A percentile compares a stretch with the other conserved stretches of the same genome.
phyloP scores from a whole-genome alignment of 2,113 vertebrate genomes.

The Verasper variegatus region DNA sequence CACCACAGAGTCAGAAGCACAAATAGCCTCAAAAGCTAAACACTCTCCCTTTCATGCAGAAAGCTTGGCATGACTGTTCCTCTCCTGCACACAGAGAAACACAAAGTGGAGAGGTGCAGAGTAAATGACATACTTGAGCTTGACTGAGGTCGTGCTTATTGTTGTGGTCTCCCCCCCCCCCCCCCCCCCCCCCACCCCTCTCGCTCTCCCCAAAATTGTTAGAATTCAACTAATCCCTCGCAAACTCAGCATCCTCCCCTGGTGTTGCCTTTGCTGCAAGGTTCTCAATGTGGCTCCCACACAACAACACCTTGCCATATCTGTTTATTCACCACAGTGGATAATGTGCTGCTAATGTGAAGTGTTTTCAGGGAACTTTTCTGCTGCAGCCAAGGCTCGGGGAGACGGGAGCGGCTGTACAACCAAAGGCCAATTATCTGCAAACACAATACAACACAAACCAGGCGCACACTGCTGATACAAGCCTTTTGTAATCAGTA shows the following conservation, averaged over 20 bases:
- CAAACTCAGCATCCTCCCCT: constrained; percentile 48
- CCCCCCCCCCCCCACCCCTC: background rate
- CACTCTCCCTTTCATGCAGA: constrained; percentile 75
- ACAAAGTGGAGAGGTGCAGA: constrained; percentile 69
- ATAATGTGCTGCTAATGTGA: constrained; percentile 33
- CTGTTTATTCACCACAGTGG: constrained; percentile 35
- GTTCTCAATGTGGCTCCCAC: constrained; percentile 35
- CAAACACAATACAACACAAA: constrained; percentile 27
- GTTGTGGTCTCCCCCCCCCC: constrained; percentile 30
- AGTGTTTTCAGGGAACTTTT: constrained; percentile 44
- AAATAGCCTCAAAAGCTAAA: constrained; percentile 78
- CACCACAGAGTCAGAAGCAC: constrained; percentile 77
- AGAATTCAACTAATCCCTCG: constrained; percentile 52
- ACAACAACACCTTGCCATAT: constrained; percentile 44
- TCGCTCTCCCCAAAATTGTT: constrained; percentile 23
- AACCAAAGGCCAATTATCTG: constrained; percentile 47
- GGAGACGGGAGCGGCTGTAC: constrained; percentile 54
- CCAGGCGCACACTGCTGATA: background rate
- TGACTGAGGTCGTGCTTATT: constrained; percentile 63
- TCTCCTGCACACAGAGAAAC: constrained; percentile 60
- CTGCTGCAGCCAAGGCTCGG: constrained; percentile 30
- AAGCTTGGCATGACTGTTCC: constrained; percentile 58
- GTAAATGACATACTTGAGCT: constrained; percentile 67
- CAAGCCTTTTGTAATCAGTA: background rate
- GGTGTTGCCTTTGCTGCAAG: constrained; percentile 47